phyloP scores from a whole-genome alignment of 1,140 invertebrate genomes.

The Tetramorium simillimum region DNA sequence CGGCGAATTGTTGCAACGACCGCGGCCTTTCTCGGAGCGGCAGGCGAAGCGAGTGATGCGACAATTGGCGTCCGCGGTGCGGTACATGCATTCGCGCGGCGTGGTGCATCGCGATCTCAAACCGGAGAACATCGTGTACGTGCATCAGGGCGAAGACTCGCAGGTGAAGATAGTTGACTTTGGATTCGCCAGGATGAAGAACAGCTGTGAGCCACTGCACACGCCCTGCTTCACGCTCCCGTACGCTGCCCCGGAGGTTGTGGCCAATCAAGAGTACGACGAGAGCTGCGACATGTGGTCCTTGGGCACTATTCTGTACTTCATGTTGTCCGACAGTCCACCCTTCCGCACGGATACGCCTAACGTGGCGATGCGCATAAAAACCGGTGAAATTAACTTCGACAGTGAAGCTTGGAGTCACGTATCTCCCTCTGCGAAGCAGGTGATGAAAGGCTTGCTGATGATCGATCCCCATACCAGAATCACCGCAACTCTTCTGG shows the following conservation, averaged over 20 bases:
- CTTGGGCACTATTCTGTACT: constrained; percentile 95
- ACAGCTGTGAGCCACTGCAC: constrained; percentile 88
- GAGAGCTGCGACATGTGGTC: constrained; percentile 97
- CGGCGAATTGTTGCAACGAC: constrained; percentile 93
- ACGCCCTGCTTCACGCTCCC: constrained; percentile 95
- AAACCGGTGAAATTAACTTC: constrained; percentile 92
- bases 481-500: constrained; percentile 89
- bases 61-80: constrained; percentile 92
- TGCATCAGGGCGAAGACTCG: constrained; percentile 87
- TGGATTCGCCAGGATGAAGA: constrained; percentile 93
- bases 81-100: constrained; percentile 92
- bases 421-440: constrained; percentile 91
- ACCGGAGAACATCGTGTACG: constrained; percentile 95
- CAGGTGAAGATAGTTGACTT: constrained; percentile 95
- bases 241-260: constrained; percentile 96
- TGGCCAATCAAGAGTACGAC: constrained; percentile 90
- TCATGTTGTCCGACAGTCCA: constrained; percentile 94
- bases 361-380: constrained; percentile 93
- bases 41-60: constrained; percentile 90
- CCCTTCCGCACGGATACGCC: constrained; percentile 90
- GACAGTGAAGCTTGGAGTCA: constrained; percentile 89
- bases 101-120: constrained; percentile 96
- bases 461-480: constrained; percentile 92
- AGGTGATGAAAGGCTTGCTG: constrained; percentile 91
- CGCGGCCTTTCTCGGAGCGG: constrained; percentile 89